Conservation (phyloP, 1,140 invertebrate genomes). For the Euglossa dilemma region DNA sequence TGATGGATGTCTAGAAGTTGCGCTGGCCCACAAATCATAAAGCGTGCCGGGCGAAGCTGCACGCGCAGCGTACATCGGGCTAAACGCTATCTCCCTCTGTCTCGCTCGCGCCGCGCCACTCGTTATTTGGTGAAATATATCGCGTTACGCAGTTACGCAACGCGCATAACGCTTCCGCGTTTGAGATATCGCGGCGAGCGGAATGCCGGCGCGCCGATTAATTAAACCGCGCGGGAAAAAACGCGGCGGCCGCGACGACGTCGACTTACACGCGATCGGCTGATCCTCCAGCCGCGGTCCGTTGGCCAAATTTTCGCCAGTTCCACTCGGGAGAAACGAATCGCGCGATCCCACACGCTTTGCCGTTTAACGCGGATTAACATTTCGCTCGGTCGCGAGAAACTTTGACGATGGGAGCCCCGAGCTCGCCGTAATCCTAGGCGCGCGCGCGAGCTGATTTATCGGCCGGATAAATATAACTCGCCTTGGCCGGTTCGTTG, state of each 20-base stretch:
- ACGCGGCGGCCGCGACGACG: too few relatives aligned
- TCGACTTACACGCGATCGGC: background rate
- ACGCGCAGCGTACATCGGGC: background rate
- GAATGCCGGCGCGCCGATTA: slow-evolving; percentile 30
- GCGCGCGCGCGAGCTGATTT: slow-evolving; percentile 36
- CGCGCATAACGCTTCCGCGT: slow-evolving; percentile 32
- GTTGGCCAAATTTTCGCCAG: background rate
- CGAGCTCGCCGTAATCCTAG: slow-evolving; percentile 7
- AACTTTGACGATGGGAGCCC: slow-evolving; percentile 21
- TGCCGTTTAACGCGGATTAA: slow-evolving; percentile 27
- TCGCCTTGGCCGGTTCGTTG: slow-evolving; percentile 1
- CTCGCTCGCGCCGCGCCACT: background rate
- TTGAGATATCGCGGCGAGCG: slow-evolving; percentile 26
- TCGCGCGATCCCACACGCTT: background rate
- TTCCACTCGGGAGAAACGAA: slow-evolving; percentile 5
- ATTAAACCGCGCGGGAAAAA: slow-evolving; percentile 47
- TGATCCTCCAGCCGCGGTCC: background rate
- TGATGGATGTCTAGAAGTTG: slow-evolving; percentile 68
- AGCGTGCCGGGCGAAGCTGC: background rate
- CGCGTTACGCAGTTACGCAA: slow-evolving; percentile 55
- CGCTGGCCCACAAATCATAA: slow-evolving; percentile 67
- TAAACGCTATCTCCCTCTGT: background rate
- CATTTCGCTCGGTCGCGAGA: slow-evolving; percentile 3
- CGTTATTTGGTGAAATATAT: slow-evolving; percentile 57
- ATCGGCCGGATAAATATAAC: slow-evolving; percentile 22